Evolutionary conservation across 1,140 invertebrate genomes (phyloP), one percentile per base, ranked within the genome.

Genomic region (Stratiolaelaps scimitus): DNA sequence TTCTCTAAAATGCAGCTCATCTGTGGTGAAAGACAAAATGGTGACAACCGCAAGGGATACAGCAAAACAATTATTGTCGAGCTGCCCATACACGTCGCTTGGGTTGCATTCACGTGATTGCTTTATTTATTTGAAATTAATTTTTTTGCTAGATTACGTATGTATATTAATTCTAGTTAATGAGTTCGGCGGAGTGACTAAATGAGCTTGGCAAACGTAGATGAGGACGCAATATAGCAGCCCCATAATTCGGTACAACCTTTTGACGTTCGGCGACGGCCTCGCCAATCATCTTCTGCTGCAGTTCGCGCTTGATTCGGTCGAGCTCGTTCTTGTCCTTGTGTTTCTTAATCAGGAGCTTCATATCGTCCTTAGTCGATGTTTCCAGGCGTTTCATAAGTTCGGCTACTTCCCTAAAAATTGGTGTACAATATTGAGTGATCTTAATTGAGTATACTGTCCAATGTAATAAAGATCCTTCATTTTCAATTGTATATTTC

Each of bases 311-410:
- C 72, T 77, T 78, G 30, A 76, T 73, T 70, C 77, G 82, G 44
- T 84, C 85, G 68, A 94, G 80, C 75, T 94, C 92, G 71, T 92
- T 89, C 73, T 91, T 87, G 73, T 95, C 91, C 71, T 82, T 84
- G 72, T 88, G 85, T 67, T 83, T 83, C 70, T 87, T 87, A 17
- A 84, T 81, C 60, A 90, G 76, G 34, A 80, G 81, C 74, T 91
- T 91, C 45, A 92, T 87, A 73, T 94, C 89, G 64, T 88, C 86
- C 69, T 88, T 83, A 66, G 86, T 83, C 68, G 84, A 83, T 26
- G 83, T 82, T 68, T 92, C 85, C 68, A 93, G 76, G 72, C 84
- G 83, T 72, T 87, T 84, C 81, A 89, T 88, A 17, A 92, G 82
- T 69, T 89, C 88, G 43, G 82, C 83, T 5, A 77, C 76, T 65